A percentile compares a stretch with the other conserved stretches of the same genome.
Evolutionary conservation across 2,888 invertebrate species (phyloP).

Genomic region (Apocheima hispidaria): DNA sequence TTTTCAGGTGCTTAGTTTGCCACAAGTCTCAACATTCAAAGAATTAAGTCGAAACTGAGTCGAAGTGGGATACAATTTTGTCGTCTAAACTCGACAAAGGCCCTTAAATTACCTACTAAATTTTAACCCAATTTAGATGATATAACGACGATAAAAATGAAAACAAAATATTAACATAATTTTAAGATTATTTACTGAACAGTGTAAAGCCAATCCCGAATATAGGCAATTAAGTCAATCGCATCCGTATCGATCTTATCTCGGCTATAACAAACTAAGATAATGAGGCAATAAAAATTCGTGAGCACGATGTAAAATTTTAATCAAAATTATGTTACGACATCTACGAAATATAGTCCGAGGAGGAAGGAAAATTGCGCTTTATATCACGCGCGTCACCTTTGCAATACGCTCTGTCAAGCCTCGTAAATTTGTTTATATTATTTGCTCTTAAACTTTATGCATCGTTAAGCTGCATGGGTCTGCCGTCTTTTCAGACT

Average conservation of each 20-base stretch:
- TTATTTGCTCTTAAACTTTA: conserved; percentile 61
- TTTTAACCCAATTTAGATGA: not conserved
- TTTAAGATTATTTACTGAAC: not conserved
- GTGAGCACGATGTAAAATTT: conserved; percentile 46
- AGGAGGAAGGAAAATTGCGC: conserved; percentile 36
- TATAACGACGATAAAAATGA: not conserved
- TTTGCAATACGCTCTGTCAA: conserved; percentile 52
- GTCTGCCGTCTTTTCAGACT: conserved; percentile 52
- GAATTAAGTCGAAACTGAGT: too few species aligned
- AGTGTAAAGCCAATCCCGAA: conserved; percentile 4
- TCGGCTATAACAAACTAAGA: conserved; percentile 39
- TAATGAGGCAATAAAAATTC: conserved; percentile 47
- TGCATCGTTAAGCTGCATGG: conserved; percentile 65
- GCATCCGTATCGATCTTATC: conserved; percentile 31
- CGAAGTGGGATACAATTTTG: too few species aligned
- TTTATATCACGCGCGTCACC: conserved; percentile 46
- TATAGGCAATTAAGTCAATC: conserved; percentile 3
- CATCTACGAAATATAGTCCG: conserved; percentile 41
- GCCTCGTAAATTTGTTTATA: conserved; percentile 52
- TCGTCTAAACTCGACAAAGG: not conserved
- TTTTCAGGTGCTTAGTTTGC: too few species aligned
- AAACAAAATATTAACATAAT: not conserved
- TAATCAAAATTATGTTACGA: conserved; percentile 47
- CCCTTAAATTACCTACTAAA: too few species aligned
- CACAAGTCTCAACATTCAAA: not conserved